phyloP scores from a whole-genome alignment of 2,113 vertebrate species.

The Menidia beryllina region DNA sequence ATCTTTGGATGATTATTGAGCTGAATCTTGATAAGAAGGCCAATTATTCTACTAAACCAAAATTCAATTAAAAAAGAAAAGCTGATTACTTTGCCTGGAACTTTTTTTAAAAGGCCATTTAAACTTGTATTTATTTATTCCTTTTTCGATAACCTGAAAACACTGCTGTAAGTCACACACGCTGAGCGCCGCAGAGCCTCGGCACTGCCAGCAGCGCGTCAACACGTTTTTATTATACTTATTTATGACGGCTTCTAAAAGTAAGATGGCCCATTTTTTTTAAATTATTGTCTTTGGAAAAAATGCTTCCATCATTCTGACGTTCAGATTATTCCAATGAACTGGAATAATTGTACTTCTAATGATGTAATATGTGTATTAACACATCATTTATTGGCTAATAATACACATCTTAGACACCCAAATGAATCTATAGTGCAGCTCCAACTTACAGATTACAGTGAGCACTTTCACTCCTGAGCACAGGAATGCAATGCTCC shows the following conservation, averaged over 20 bases:
- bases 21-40: constrained; percentile 19
- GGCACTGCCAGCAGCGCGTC: constrained; percentile 16
- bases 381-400: background rate
- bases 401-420: background rate
- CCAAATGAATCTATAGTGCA: background rate
- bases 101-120: too few species aligned
- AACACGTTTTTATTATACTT: constrained; percentile 28
- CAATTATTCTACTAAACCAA: constrained; percentile 1
- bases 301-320: background rate
- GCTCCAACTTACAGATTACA: background rate
- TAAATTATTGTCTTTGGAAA: background rate
- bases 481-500: background rate
- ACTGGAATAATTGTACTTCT: background rate
- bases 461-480: constrained; percentile 1
- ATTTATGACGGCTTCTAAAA: background rate
- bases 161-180: constrained; percentile 22
- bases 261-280: background rate
- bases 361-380: background rate
- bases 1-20: background rate
- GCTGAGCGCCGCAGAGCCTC: background rate
- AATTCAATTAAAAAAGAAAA: constrained; percentile 16
- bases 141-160: constrained; percentile 36
- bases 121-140: too few species aligned
- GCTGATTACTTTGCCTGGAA: constrained; percentile 20
- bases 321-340: background rate